Percentiles rank a stretch among this genome's conserved stretches.
These are phyloP conservation scores for Chamaea fasciata DNA, from an alignment of 2,113 vertebrate genomes.

Conservation along the genomic window DNA sequence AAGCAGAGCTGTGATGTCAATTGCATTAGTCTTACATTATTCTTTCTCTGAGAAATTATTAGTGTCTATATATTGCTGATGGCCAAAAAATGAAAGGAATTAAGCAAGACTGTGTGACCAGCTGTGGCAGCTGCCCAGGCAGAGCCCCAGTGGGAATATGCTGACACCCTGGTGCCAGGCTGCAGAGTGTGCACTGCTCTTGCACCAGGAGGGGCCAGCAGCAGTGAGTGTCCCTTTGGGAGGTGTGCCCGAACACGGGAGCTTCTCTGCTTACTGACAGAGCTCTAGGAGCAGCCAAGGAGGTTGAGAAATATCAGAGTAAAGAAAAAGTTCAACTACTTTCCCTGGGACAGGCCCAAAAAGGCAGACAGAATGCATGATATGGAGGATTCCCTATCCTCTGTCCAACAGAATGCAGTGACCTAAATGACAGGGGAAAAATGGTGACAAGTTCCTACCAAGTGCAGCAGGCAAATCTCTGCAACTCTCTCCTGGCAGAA, in stretches of 20 bases:
- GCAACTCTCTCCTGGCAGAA: neutral
- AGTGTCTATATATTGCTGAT: neutral
- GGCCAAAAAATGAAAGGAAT: neutral
- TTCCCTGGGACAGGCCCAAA: neutral
- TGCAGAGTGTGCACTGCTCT: neutral
- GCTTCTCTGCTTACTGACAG: neutral
- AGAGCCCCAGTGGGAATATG: neutral
- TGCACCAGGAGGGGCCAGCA: neutral
- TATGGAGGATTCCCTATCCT: neutral
- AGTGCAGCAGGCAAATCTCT: neutral
- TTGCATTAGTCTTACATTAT: neutral
- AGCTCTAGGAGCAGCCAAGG: neutral
- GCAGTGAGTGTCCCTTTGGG: fast-evolving
- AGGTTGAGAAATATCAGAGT: fast-evolving
- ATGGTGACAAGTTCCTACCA: neutral
- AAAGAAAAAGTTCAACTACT: neutral
- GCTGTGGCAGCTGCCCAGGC: neutral
- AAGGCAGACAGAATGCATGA: neutral
- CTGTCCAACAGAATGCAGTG: neutral
- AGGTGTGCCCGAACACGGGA: fast-evolving
- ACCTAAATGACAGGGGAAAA: neutral
- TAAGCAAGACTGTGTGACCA: neutral
- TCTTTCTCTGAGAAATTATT: neutral
- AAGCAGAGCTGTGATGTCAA: neutral
- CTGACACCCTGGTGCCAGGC: neutral